Evolutionary conservation across 2,113 vertebrate species (phyloP).

Genomic region (Litocranius walleri): DNA sequence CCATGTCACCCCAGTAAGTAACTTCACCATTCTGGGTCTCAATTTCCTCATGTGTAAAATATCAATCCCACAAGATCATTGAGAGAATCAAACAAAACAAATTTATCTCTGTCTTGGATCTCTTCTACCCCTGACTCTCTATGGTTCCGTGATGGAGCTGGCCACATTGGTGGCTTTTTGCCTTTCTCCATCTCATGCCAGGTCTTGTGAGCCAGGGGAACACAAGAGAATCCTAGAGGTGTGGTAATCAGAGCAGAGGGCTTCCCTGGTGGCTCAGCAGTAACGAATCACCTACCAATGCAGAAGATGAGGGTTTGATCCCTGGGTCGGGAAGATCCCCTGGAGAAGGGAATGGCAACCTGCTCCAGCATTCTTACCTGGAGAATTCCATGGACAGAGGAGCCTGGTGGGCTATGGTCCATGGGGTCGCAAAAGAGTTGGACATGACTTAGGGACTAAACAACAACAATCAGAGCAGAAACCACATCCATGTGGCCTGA

Average conservation of each 20-base stretch:
- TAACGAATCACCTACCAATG: neutral
- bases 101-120: neutral
- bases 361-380: neutral
- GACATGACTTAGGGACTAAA: neutral
- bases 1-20: neutral
- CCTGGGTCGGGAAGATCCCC: neutral
- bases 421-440: neutral
- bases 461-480: neutral
- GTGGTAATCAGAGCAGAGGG: neutral
- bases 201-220: neutral
- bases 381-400: neutral
- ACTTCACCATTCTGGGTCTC: neutral
- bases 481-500: neutral
- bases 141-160: neutral
- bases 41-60: constrained; percentile 27
- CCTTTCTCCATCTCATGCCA: neutral
- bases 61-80: neutral
- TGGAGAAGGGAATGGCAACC: neutral
- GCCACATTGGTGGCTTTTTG: neutral
- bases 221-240: neutral
- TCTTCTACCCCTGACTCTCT: neutral
- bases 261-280: neutral
- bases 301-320: neutral
- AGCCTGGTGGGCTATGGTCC: neutral
- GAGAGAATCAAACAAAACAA: neutral